A percentile compares a stretch with the other conserved stretches of the same genome.
Evolutionary conservation across 2,797 vertebrate species (phyloP).

Genomic region (Florisuga fusca): DNA sequence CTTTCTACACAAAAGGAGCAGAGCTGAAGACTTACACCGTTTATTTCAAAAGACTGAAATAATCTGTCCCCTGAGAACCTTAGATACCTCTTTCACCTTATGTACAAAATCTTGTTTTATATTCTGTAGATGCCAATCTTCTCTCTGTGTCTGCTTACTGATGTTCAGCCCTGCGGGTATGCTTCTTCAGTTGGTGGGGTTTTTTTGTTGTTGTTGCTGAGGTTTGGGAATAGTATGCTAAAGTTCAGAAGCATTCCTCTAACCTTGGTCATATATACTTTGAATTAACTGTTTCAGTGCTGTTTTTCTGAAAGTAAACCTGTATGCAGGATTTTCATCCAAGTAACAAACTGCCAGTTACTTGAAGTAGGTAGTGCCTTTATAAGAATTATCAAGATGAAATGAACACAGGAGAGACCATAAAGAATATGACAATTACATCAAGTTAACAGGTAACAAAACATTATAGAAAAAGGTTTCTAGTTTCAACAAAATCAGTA

Average conservation of each 20-base stretch:
- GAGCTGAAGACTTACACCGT: slow-evolving; percentile 38
- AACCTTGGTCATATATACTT: neutral
- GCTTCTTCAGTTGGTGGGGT: neutral
- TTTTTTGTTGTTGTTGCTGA: neutral
- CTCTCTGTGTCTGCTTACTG: slow-evolving; percentile 5
- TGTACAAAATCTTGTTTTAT: slow-evolving; percentile 54
- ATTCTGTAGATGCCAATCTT: slow-evolving; percentile 51
- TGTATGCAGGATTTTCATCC: neutral
- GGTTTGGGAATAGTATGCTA: neutral
- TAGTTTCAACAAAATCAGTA: neutral
- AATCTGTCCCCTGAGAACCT: slow-evolving; percentile 42
- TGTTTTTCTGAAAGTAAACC: neutral
- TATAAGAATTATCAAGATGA: neutral
- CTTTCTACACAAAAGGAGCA: slow-evolving; percentile 17
- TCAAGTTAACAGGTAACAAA: neutral
- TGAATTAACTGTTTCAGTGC: slow-evolving; percentile 5
- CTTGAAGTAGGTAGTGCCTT: neutral
- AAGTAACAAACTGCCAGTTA: neutral
- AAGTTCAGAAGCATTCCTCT: slow-evolving; percentile 11
- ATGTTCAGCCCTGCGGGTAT: slow-evolving; percentile 36
- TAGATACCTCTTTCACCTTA: slow-evolving; percentile 42
- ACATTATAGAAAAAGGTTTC: neutral
- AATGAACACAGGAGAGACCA: neutral
- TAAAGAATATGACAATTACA: neutral
- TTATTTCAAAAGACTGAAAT: slow-evolving; percentile 48